These are phyloP conservation scores for Musca domestica DNA, from an alignment of 1,140 invertebrate genomes.

Conservation along the genomic window DNA sequence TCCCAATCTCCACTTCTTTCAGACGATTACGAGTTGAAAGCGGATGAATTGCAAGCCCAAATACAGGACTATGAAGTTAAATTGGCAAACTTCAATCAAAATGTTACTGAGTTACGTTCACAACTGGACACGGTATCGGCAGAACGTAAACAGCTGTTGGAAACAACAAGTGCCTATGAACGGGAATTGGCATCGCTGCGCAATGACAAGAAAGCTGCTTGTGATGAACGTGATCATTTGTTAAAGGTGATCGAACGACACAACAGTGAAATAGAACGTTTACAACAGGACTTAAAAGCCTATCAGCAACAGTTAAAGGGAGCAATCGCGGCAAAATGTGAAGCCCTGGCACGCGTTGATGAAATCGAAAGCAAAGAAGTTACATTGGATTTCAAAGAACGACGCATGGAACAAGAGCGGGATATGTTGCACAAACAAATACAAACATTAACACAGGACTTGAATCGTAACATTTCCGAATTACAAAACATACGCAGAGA, in stretches of 20 bases:
- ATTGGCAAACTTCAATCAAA: constrained; percentile 62
- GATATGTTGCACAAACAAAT: constrained; percentile 73
- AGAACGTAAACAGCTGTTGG: constrained; percentile 65
- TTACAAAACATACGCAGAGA: constrained; percentile 73
- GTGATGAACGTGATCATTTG: constrained; percentile 71
- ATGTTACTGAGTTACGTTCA: constrained; percentile 61
- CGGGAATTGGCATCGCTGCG: constrained; percentile 58
- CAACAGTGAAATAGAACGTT: constrained; percentile 67
- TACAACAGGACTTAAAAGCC: constrained; percentile 64
- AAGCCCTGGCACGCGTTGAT: constrained; percentile 74
- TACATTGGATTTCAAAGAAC: constrained; percentile 75
- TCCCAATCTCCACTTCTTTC: not conserved
- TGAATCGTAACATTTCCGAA: constrained; percentile 73
- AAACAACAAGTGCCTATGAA: constrained; percentile 59
- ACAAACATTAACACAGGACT: constrained; percentile 69
- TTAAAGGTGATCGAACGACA: constrained; percentile 67
- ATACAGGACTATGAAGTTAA: constrained; percentile 65
- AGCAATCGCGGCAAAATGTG: constrained; percentile 76
- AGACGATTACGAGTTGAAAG: constrained; percentile 60
- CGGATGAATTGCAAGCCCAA: constrained; percentile 60
- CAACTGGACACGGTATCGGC: constrained; percentile 61
- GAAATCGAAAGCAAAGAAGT: constrained; percentile 78
- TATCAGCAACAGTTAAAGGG: constrained; percentile 65
- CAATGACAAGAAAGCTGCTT: constrained; percentile 62
- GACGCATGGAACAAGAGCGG: constrained; percentile 78